Evolutionary conservation across 2,797 vertebrate genomes (phyloP).

Genomic region (Pantherophis alleghaniensis): DNA sequence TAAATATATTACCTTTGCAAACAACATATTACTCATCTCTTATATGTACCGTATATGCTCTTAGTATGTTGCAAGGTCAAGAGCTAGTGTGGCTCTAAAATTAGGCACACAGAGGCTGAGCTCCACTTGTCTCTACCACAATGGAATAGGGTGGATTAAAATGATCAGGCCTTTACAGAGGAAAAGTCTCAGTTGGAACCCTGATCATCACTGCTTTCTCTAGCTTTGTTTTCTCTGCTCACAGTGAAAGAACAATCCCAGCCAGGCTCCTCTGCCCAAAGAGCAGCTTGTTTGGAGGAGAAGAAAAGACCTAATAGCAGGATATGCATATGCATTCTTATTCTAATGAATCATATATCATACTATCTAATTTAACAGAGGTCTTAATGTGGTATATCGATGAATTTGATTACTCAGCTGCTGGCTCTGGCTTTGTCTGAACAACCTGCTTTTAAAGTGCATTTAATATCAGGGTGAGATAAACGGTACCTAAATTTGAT

Average conservation of each 20-base stretch:
- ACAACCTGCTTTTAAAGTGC: background rate
- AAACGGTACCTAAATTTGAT: background rate
- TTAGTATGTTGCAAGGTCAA: background rate
- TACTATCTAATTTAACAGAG: background rate
- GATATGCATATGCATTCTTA: background rate
- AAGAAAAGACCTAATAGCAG: background rate
- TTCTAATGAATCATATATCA: background rate
- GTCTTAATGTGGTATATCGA: background rate
- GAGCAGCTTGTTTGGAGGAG: background rate
- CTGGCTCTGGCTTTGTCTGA: background rate
- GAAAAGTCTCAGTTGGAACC: background rate
- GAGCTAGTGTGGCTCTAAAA: background rate
- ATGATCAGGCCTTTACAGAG: background rate
- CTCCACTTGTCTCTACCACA: background rate
- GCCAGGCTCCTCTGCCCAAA: background rate
- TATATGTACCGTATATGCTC: background rate
- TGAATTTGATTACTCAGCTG: background rate
- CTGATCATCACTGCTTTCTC: background rate
- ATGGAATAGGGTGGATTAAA: background rate
- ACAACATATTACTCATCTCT: background rate
- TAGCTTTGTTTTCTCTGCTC: background rate
- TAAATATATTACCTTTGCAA: background rate
- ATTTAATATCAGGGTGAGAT: background rate
- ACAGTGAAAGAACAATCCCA: background rate
- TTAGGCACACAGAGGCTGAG: background rate